phyloP scores from a whole-genome alignment of 2,797 vertebrate genomes.

The Diplodus sargus region DNA sequence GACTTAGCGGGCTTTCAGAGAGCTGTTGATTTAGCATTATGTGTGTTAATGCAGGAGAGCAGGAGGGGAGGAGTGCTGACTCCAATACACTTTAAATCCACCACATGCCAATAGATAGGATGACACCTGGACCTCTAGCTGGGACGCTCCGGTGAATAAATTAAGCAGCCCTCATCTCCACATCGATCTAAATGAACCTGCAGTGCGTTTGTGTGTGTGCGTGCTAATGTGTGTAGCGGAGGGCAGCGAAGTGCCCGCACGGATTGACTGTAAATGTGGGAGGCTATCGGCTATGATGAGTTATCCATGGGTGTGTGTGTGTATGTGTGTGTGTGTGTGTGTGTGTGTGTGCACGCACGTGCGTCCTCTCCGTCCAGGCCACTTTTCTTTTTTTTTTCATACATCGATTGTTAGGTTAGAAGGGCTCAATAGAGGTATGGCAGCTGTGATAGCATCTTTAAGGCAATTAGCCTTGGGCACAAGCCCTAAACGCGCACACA shows the following conservation, averaged over 20 bases:
- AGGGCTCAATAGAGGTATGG: constrained; percentile 50
- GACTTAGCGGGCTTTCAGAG: constrained; percentile 64
- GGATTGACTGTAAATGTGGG: constrained; percentile 22
- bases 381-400: constrained; percentile 30
- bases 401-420: constrained; percentile 55
- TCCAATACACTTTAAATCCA: constrained; percentile 75
- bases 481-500: neutral
- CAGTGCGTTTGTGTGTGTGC: constrained; percentile 1
- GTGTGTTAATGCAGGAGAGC: constrained; percentile 70
- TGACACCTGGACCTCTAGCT: constrained; percentile 75
- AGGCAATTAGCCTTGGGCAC: constrained; percentile 57
- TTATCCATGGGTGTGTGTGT: constrained; percentile 7
- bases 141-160: constrained; percentile 71
- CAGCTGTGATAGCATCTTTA: constrained; percentile 64
- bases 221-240: constrained; percentile 19
- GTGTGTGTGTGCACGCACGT: neutral
- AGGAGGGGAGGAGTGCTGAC: constrained; percentile 74
- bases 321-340: constrained; percentile 2
- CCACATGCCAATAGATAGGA: constrained; percentile 78
- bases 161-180: constrained; percentile 69
- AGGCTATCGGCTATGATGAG: constrained; percentile 3
- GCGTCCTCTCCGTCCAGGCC: constrained; percentile 19
- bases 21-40: constrained; percentile 80
- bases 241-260: constrained; percentile 7
- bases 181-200: constrained; percentile 64